phyloP scores from a whole-genome alignment of 2,888 invertebrate species.

The Stenotaenia linearis region DNA sequence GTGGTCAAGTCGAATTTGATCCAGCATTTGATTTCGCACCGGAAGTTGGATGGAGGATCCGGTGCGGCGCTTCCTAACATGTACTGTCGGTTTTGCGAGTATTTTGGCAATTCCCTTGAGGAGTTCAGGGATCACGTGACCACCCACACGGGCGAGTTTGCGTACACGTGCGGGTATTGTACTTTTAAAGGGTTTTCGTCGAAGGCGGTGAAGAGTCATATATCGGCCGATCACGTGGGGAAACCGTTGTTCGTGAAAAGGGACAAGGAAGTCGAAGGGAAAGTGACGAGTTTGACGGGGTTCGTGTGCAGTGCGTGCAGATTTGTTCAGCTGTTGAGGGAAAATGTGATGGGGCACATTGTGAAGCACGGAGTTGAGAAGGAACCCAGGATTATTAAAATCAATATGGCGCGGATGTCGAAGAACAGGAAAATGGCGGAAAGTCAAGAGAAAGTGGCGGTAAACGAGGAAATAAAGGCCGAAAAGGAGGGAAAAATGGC shows the following conservation, averaged over 20 bases:
- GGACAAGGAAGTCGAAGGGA: not conserved
- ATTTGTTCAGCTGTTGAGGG: conserved; percentile 61
- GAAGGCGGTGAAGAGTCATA: conserved; percentile 5
- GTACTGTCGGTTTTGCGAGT: conserved; percentile 47
- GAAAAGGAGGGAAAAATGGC: not conserved
- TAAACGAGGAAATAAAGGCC: not conserved
- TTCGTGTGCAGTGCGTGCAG: conserved; percentile 67
- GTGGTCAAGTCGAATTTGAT: conserved; percentile 34
- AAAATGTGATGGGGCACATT: conserved; percentile 60
- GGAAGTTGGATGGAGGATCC: not conserved
- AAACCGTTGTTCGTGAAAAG: not conserved
- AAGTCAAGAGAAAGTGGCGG: not conserved
- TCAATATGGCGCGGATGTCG: conserved; percentile 45
- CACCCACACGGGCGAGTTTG: conserved; percentile 71
- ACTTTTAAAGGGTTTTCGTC: conserved; percentile 29
- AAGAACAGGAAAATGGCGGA: not conserved
- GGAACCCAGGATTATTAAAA: conserved; percentile 49
- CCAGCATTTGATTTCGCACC: conserved; percentile 36
- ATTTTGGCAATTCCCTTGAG: conserved; percentile 33
- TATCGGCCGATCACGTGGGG: not conserved
- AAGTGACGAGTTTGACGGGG: conserved; percentile 46
- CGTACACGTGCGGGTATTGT: conserved; percentile 61
- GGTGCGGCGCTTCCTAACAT: not conserved
- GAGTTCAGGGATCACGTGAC: conserved; percentile 66
- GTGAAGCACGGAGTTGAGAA: conserved; percentile 50